These are phyloP conservation scores for Gracilinanus agilis DNA, from an alignment of 2,113 vertebrate genomes.

Conservation along the genomic window DNA sequence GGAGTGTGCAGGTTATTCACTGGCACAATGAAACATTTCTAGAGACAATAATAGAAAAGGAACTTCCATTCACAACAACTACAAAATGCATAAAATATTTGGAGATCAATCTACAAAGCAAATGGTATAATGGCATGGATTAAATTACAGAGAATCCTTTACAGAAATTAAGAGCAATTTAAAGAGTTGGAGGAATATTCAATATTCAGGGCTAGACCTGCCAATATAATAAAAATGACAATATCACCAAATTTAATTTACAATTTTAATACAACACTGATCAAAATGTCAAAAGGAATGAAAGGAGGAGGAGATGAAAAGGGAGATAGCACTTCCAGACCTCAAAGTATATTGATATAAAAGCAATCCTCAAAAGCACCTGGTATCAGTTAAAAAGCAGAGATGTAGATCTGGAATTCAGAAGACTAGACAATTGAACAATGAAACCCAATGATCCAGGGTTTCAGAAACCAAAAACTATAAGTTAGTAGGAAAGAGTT, in stretches of 20 bases:
- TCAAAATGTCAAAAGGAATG: background rate
- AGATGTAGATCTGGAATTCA: background rate
- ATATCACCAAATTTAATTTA: background rate
- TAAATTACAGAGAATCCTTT: background rate
- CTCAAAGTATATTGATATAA: background rate
- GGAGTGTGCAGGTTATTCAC: background rate
- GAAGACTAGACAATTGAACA: background rate
- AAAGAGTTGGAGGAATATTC: background rate
- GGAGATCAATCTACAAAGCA: background rate
- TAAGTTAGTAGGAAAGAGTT: background rate
- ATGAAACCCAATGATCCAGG: background rate
- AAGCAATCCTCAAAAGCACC: background rate
- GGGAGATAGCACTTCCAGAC: background rate
- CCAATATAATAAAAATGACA: background rate
- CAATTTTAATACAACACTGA: background rate
- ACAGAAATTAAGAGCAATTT: background rate
- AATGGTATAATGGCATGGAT: background rate
- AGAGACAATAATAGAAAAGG: background rate
- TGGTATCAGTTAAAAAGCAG: background rate
- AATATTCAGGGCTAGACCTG: background rate
- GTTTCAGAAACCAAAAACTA: background rate
- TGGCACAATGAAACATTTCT: background rate
- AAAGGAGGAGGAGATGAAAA: background rate
- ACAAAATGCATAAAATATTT: background rate
- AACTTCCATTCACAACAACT: background rate